Evolutionary conservation across 1,140 invertebrate species (phyloP), one percentile per base, ranked within the genome.

Genomic region (Drosophila lowei): DNA sequence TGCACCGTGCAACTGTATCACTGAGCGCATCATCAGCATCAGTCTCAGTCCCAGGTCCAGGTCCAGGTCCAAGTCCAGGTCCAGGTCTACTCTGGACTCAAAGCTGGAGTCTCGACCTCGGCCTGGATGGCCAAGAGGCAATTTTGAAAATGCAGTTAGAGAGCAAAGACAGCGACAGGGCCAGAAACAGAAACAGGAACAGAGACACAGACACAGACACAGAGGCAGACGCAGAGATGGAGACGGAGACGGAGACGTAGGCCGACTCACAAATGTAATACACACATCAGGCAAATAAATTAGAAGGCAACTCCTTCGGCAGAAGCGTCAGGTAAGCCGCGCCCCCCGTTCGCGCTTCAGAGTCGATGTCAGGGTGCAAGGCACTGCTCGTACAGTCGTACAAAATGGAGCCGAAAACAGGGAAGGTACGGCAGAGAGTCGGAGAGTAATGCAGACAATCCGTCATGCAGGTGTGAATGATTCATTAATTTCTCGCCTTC

Each of bases 401-500:
- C 59, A 74, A 70, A 57, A 73, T 79, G 59, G 76, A 60, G 60
- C 66, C 56, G 16, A 34, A 8, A 23, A 30, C 28, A 16, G 61
- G 61, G 18, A 18, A 21, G n/a, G 41, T 15, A 11, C 1, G 18
- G 49, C 16, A 50, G 28, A 34, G 43, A 16, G 59, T 16, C 34
- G 55, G 72, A 74, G 78, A 88, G 79, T 83, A 86, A 90, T 86
- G 79, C 88, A 83, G 89, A 83, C 88, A 90, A 90, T 90, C 88
- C 88, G 88, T 90, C 88, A 90, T 90, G 88, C 88, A 90, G 88
- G 88, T 90, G 88, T 90, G 88, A 90, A 90, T 90, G 88, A 90
- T 90, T 90, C 88, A 90, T 90, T 90, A 90, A 90, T 90, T 90
- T 90, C 79, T 90, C 88, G 83, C 88, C 88, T 90, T 90, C 88